phyloP scores from a whole-genome alignment of 2,888 invertebrate species.

The Netelia fuscicornis region DNA sequence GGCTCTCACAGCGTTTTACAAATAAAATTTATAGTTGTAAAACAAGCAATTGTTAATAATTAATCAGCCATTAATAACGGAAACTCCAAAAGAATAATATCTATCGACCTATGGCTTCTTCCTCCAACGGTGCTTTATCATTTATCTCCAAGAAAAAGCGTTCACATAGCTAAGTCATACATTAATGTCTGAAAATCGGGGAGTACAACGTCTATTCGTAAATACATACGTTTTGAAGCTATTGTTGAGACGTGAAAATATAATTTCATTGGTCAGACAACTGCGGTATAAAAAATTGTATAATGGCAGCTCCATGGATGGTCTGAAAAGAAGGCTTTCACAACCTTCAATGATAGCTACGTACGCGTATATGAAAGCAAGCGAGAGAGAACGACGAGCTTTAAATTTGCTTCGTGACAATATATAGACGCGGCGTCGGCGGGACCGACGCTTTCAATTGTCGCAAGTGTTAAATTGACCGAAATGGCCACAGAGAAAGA shows the following conservation, averaged over 20 bases:
- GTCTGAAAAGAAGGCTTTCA: conserved; percentile 49
- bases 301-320: conserved; percentile 14
- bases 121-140: too few species aligned
- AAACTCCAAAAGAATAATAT: background rate
- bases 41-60: too few species aligned
- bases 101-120: too few species aligned
- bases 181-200: background rate
- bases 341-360: conserved; percentile 45
- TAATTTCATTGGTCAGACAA: conserved; percentile 18
- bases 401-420: conserved; percentile 48
- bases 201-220: background rate
- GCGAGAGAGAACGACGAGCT: conserved; percentile 39
- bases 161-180: too few species aligned
- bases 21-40: too few species aligned
- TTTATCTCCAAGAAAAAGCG: too few species aligned
- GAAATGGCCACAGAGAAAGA: conserved; percentile 70
- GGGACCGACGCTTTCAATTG: conserved; percentile 71
- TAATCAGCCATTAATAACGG: too few species aligned
- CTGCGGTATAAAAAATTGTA: conserved; percentile 16
- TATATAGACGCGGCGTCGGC: conserved; percentile 61
- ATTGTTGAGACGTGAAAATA: background rate
- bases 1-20: conserved; percentile 30
- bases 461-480: conserved; percentile 77
- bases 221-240: background rate
- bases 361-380: conserved; percentile 26